A percentile compares a stretch with the other conserved stretches of the same genome.
Evolutionary conservation across 1,140 invertebrate genomes (phyloP).

Genomic region (Drosophila leontia): DNA sequence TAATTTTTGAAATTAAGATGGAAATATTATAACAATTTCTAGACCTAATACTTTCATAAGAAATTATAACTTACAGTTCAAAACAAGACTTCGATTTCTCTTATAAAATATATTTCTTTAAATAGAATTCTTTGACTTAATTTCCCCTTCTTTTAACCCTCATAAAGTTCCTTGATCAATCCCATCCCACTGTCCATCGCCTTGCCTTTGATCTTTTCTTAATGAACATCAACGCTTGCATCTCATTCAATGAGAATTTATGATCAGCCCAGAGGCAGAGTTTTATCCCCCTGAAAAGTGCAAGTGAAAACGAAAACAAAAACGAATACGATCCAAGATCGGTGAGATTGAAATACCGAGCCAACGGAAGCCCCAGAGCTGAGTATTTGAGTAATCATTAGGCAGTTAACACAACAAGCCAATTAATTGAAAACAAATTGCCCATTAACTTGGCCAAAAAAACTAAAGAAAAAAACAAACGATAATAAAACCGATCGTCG

Average conservation of each 20-base stretch:
- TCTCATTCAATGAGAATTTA: slow-evolving; percentile 44
- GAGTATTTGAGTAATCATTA: slow-evolving; percentile 46
- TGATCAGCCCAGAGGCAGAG: slow-evolving; percentile 8
- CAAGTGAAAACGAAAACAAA: slow-evolving; percentile 34
- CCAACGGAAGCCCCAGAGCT: slow-evolving; percentile 49
- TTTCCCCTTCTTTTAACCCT: background rate
- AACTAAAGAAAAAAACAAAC: slow-evolving; percentile 22
- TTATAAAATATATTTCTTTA: background rate
- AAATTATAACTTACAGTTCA: background rate
- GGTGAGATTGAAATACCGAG: slow-evolving; percentile 20
- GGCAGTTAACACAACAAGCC: slow-evolving; percentile 77
- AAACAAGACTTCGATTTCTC: background rate
- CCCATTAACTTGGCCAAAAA: slow-evolving; percentile 67
- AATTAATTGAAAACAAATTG: slow-evolving; percentile 83
- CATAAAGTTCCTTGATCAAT: slow-evolving; percentile 3
- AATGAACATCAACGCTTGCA: slow-evolving; percentile 29
- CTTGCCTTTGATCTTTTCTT: slow-evolving; percentile 43
- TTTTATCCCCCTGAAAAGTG: slow-evolving; percentile 15
- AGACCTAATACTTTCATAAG: background rate
- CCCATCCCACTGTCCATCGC: slow-evolving; percentile 32
- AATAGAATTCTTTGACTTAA: background rate
- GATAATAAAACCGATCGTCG: slow-evolving; percentile 45
- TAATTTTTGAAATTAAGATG: background rate
- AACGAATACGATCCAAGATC: slow-evolving; percentile 20
- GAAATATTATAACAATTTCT: background rate